Base-by-base conservation (phyloP, 2,888 invertebrate species). In the Drosophila rellima region DNA sequence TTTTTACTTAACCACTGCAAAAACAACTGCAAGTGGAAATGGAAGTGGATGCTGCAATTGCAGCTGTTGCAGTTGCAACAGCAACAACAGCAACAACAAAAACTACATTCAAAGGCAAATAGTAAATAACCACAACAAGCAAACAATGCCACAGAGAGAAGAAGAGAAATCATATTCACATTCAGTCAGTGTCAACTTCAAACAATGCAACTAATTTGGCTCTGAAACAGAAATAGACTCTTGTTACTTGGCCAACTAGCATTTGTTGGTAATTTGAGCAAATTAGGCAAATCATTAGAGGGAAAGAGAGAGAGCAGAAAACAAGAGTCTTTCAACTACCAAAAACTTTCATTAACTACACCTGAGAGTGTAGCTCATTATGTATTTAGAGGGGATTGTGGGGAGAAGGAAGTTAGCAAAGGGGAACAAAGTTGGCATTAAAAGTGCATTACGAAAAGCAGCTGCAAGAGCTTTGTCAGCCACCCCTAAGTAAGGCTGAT, bases 171-270 rank as follows among this genome's bases (percentile, higher is more conserved):
- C 51, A 26, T 50, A 55, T 63, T 61, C 35, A 20, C 56, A 55
- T 60, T 57, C 33, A 45, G 67, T 61, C 56, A 63, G 47, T 71
- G 70, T 52, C 70, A 70, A 59, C 70, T 44, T n/a, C 55, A 69
- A 76, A 85, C 82, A 82, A 82, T 71, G 77, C 72, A 65, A 69
- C 71, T 79, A 71, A 88, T 82, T 82, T 82, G 62, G 69, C 67
- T 57, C 56, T n/a, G 66, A 45, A 57, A 54, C 33, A 15, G 61
- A 39, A 51, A 52, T 44, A 51, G 29, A 44, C 18, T 57, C 56
- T 17, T n/a, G 37, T 45, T 40, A 57, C 64, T 59, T 55, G 35
- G 35, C 35, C 59, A 59, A 29, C 74, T 70, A 48, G 15, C 54
- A 76, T 65, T 70, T 71, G 73, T 55, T 31, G 39, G 73, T 62